These are phyloP conservation scores for Melanophora roralis DNA, from an alignment of 2,888 invertebrate species.

Conservation along the genomic window DNA sequence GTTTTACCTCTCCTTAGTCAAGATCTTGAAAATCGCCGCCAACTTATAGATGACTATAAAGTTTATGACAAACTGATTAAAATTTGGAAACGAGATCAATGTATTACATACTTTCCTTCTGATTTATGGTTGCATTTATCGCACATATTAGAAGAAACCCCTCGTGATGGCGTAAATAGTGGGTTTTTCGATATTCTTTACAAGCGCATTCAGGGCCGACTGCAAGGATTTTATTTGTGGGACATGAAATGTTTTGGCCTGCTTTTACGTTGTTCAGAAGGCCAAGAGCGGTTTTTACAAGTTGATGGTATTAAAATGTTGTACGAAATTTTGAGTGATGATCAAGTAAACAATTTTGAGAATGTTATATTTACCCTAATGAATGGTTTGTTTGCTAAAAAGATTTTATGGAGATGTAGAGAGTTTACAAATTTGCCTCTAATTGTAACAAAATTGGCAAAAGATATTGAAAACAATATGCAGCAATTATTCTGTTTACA, in stretches of 20 bases:
- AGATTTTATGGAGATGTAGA: slow-evolving; percentile 70
- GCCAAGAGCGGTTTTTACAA: slow-evolving; percentile 68
- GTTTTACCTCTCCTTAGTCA: slow-evolving; percentile 68
- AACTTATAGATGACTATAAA: slow-evolving; percentile 36
- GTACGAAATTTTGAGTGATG: slow-evolving; percentile 65
- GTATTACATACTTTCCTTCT: slow-evolving; percentile 62
- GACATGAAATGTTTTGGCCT: slow-evolving; percentile 73
- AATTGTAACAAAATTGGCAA: slow-evolving; percentile 66
- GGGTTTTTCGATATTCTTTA: slow-evolving; percentile 73
- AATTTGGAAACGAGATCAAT: slow-evolving; percentile 66
- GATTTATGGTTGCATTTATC: slow-evolving; percentile 71
- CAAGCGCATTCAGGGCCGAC: slow-evolving; percentile 63
- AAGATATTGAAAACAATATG: slow-evolving; percentile 61
- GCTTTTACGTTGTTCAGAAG: slow-evolving; percentile 71
- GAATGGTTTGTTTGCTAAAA: slow-evolving; percentile 69
- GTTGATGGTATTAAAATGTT: slow-evolving; percentile 69
- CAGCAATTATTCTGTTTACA: slow-evolving; percentile 72
- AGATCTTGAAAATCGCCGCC: slow-evolving; percentile 64
- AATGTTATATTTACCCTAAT: slow-evolving; percentile 68
- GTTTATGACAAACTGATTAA: slow-evolving; percentile 43
- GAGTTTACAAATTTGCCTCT: slow-evolving; percentile 70
- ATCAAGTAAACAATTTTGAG: slow-evolving; percentile 64
- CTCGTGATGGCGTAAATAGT: slow-evolving; percentile 68
- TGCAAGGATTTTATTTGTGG: slow-evolving; percentile 67
- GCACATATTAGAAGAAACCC: slow-evolving; percentile 69